Evolutionary conservation across 2,113 vertebrate species (phyloP), one percentile per base, ranked within the genome.

Genomic region (Aythya baeri): DNA sequence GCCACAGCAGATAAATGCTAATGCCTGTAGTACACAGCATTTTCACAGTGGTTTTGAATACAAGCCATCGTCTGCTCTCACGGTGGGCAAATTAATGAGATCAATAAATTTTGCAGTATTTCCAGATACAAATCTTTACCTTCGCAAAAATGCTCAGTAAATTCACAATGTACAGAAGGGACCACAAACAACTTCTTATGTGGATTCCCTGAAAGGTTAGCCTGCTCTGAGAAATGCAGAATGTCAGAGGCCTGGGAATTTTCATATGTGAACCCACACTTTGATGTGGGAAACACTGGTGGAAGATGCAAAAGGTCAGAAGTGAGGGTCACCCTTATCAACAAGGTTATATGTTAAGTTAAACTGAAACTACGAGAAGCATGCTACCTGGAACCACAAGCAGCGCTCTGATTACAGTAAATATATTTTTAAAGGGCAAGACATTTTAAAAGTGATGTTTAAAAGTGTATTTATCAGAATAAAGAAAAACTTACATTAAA

Each of bases 201-300:
- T 83, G 61, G 88, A 94, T 97, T 96, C 91, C 95, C 97, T 95
- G 95, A 97, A 97, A 97, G 80, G 80, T 87, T 87, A 63, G 23
- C 16, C 59, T 32, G 11, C 89, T 89, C 92, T 96, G 96, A 93
- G 95, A 97, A 98, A 94, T 7, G 43, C 57, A 82, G 97, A 97
- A 97, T 88, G 94, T 96, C 95, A 96, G 68, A 90, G 86, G 93
- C 58, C 81, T 46, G 75, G 71, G 66, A 84, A 79, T 85, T 86
- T 81, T 91, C 52, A 26, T 10, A 82, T 23, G 50, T 75, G 89
- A 93, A 94, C 91, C 74, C 83, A 93, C 13, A 9, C 23, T 58
- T 88, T 66, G 65, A 49, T 68, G 72, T 93, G 86, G 82, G 84
- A 86, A 94, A 89, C 54, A 38, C 78, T n/a, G 80, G 89, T 66